These are phyloP conservation scores for Datnioides undecimradiatus DNA, from an alignment of 2,113 vertebrate species.

Conservation along the genomic window DNA sequence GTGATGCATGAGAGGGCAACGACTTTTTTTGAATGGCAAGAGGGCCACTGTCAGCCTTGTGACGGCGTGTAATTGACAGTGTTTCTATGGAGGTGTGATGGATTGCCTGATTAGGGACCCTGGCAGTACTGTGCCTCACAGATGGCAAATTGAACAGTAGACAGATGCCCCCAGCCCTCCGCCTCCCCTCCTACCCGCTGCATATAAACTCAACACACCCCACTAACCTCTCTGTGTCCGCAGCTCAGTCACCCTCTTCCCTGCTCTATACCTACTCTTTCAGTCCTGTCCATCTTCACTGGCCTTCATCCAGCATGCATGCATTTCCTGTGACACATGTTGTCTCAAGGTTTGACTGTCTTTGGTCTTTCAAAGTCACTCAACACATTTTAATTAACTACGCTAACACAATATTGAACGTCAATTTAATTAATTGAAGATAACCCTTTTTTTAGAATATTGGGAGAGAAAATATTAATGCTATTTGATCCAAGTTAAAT, in stretches of 20 bases:
- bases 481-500: neutral
- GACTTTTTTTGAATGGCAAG: constrained; percentile 58
- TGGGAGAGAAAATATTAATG: neutral
- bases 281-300: neutral
- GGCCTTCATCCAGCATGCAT: constrained; percentile 3
- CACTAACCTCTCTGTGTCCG: constrained; percentile 40
- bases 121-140: constrained; percentile 84
- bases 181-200: constrained; percentile 48
- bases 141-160: constrained; percentile 83
- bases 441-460: neutral
- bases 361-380: neutral
- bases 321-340: neutral
- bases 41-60: constrained; percentile 69
- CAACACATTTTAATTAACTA: no score
- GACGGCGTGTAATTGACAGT: constrained; percentile 88
- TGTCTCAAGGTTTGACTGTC: neutral
- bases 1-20: constrained; percentile 20
- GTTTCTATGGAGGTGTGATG: constrained; percentile 88
- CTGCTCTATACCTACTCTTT: neutral
- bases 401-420: neutral
- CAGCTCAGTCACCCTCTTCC: constrained; percentile 24
- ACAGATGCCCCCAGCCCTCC: constrained; percentile 72
- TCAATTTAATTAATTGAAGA: neutral
- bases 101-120: constrained; percentile 89
- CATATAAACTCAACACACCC: constrained; percentile 29